Evolutionary conservation across 2,888 invertebrate genomes (phyloP), one percentile per base, ranked within the genome.

Genomic region (Sphaerophoria rueppellii): DNA sequence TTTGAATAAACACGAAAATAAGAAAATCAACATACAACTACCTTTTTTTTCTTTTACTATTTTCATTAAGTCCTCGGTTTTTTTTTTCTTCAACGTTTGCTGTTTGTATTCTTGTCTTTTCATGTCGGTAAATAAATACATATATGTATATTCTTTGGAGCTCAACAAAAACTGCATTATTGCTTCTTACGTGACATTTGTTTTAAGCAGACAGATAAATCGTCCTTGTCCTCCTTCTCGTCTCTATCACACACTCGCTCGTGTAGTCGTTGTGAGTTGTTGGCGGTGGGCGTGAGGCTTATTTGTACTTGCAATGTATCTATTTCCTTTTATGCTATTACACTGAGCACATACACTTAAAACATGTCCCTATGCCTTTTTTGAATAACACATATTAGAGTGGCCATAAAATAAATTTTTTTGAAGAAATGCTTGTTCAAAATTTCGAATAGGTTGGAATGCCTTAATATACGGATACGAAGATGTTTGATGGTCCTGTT

Each of bases 301-400:
- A 48, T 32, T 54, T 61, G 11, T 69, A 14, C 46, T 55, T 69
- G 43, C 63, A 80, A 73, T 61, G 55, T 61, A n/a, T 24, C n/a
- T 48, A 14, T 24, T 6, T 37, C 57, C 11, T 71, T 32, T 34
- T 34, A 48, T 34, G 54, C 9, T 34, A 24, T 50, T 35, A 63
- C 24, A 43, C 40, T 43, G n/a, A 43, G 32, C 6, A 43, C 43
- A 24, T 60, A 43, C 2, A 24, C 24, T 24, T 24, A 24, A 24
- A 24, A 24, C 24, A 24, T 24, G 24, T 24, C 24, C 24, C 24
- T 24, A 24, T 24, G 24, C 24, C 24, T 24, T 24, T 24, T 24
- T 24, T 24, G n/a, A 43, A 32, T 40, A 3, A 43, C 2, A 43
- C 40, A 40, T 40, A 9, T 9, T 1, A 40, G 40, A 40, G 40